Conservation (phyloP, 2,888 invertebrate genomes). For the Saturnia pavonia region DNA sequence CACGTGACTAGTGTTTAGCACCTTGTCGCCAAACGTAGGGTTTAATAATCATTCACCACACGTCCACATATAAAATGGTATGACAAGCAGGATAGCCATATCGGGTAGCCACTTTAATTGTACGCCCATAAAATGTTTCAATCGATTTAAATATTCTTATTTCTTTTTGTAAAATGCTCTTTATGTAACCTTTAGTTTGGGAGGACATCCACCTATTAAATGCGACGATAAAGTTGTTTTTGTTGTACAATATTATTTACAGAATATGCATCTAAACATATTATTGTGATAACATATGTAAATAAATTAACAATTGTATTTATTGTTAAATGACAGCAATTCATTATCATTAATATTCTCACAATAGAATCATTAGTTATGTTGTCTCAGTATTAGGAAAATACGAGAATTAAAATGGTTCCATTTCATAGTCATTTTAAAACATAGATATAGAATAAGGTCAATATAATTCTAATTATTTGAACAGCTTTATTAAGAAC, state of each 20-base stretch:
- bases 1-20: conserved; percentile 51
- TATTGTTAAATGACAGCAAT: not conserved
- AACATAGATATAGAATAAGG: too few relatives aligned
- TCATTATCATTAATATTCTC: not conserved
- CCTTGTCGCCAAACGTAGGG: conserved; percentile 29
- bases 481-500: not conserved
- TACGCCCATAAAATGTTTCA: conserved; percentile 22
- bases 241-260: not conserved
- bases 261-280: not conserved
- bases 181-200: conserved; percentile 9
- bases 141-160: conserved; percentile 15
- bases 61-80: conserved; percentile 48
- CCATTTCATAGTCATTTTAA: not conserved
- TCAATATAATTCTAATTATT: not conserved
- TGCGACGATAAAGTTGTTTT: not conserved
- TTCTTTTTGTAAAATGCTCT: conserved; percentile 8
- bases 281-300: not conserved
- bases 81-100: conserved; percentile 57
- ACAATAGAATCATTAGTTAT: not conserved
- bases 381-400: not conserved
- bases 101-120: conserved; percentile 34
- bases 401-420: not conserved
- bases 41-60: conserved; percentile 51
- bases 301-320: conserved; percentile 8
- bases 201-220: conserved; percentile 11